Conservation (phyloP, 2,888 invertebrate species). For the Megaustenia siamemsis region DNA sequence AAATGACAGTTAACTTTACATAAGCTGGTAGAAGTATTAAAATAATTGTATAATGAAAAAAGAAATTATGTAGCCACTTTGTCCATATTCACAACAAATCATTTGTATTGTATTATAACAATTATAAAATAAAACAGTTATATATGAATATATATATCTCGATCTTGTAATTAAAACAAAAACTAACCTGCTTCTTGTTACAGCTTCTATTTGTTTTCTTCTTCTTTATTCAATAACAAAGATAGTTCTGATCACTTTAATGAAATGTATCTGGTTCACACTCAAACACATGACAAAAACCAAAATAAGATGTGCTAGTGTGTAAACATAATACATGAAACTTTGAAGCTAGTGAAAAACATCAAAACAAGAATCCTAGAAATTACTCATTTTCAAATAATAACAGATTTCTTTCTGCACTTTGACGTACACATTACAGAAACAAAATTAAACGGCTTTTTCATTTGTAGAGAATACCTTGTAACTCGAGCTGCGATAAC, state of each 20-base stretch:
- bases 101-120: slow-evolving; percentile 1
- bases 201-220: too few relatives aligned
- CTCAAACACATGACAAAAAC: background rate
- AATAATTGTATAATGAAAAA: background rate
- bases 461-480: too few relatives aligned
- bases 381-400: too few relatives aligned
- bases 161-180: too few relatives aligned
- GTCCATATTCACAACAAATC: slow-evolving; percentile 22
- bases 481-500: too few relatives aligned
- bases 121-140: background rate
- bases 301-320: background rate
- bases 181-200: too few relatives aligned
- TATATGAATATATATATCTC: background rate
- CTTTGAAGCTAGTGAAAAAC: too few relatives aligned
- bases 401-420: too few relatives aligned
- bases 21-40: background rate
- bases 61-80: background rate
- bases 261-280: background rate
- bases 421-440: too few relatives aligned
- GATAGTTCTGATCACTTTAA: background rate
- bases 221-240: background rate
- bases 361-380: too few relatives aligned
- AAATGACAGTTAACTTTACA: background rate
- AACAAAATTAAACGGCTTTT: too few relatives aligned
- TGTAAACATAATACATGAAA: background rate